Conservation (phyloP, 2,113 vertebrate genomes). For the Lynx canadensis region DNA sequence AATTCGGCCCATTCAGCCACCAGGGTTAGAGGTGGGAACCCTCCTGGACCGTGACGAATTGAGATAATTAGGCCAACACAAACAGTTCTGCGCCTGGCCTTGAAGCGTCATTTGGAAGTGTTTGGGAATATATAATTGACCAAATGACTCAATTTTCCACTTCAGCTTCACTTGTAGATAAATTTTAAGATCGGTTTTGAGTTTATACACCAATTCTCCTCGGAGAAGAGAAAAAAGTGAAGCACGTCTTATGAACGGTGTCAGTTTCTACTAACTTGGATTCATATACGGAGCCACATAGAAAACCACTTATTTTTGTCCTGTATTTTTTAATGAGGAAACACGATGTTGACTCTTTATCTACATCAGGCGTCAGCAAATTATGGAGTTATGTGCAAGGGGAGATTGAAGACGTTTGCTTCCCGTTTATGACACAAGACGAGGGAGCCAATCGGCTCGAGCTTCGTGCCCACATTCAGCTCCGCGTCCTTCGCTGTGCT, state of each 20-base stretch:
- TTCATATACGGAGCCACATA: fast-evolving
- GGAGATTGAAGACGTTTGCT: background rate
- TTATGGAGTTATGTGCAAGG: fast-evolving
- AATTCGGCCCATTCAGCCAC: background rate
- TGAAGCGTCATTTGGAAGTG: background rate
- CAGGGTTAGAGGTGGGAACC: background rate
- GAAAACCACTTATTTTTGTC: background rate
- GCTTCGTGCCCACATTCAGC: fast-evolving
- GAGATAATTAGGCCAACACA: background rate
- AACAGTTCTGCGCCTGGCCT: background rate
- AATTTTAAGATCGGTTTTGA: conserved; percentile 36
- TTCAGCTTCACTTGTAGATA: conserved; percentile 41
- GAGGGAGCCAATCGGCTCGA: fast-evolving
- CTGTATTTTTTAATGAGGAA: background rate
- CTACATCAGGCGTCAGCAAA: background rate
- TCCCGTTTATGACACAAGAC: fast-evolving
- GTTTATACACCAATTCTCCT: conserved; percentile 19
- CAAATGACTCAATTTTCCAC: conserved; percentile 52
- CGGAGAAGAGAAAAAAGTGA: background rate
- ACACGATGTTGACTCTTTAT: background rate
- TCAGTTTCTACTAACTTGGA: background rate
- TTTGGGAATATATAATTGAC: conserved; percentile 43
- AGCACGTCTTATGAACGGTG: background rate
- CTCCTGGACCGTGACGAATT: background rate
- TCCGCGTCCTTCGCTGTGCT: fast-evolving